A percentile compares a stretch with the other conserved stretches of the same genome.
These are phyloP conservation scores for Luscinia luscinia DNA, from an alignment of 2,797 vertebrate species.

Conservation along the genomic window DNA sequence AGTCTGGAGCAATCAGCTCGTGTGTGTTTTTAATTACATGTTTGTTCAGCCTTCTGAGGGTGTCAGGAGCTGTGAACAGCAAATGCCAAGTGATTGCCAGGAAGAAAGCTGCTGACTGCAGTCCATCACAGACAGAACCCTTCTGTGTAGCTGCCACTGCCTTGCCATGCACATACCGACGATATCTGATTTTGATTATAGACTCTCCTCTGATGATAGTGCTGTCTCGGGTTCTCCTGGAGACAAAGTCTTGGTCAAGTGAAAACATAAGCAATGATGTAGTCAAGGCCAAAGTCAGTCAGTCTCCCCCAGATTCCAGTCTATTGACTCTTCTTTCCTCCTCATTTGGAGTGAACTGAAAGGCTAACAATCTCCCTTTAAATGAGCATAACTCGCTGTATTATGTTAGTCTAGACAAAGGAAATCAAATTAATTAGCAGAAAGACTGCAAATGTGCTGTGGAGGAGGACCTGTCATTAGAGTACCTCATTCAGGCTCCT, in stretches of 20 bases:
- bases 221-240: slow-evolving; percentile 29
- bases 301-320: slow-evolving; percentile 55
- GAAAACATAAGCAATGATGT: slow-evolving; percentile 45
- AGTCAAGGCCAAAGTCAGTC: slow-evolving; percentile 52
- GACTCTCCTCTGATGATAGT: slow-evolving; percentile 28
- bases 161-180: background rate
- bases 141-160: slow-evolving; percentile 51
- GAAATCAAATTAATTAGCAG: slow-evolving; percentile 75
- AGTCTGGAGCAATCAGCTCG: background rate
- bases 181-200: slow-evolving; percentile 56
- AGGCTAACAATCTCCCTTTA: background rate
- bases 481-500: slow-evolving; percentile 70
- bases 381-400: slow-evolving; percentile 31
- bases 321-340: slow-evolving; percentile 47
- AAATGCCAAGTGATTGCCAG: slow-evolving; percentile 57
- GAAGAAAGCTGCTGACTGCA: slow-evolving; percentile 55
- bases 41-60: slow-evolving; percentile 42
- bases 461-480: slow-evolving; percentile 76
- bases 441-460: slow-evolving; percentile 70
- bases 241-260: slow-evolving; percentile 36
- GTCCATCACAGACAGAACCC: slow-evolving; percentile 19
- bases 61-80: slow-evolving; percentile 62
- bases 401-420: slow-evolving; percentile 75
- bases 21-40: slow-evolving; percentile 33
- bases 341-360: slow-evolving; percentile 52